Conservation (phyloP, 1,140 invertebrate genomes). For the Drosophila bocki region DNA sequence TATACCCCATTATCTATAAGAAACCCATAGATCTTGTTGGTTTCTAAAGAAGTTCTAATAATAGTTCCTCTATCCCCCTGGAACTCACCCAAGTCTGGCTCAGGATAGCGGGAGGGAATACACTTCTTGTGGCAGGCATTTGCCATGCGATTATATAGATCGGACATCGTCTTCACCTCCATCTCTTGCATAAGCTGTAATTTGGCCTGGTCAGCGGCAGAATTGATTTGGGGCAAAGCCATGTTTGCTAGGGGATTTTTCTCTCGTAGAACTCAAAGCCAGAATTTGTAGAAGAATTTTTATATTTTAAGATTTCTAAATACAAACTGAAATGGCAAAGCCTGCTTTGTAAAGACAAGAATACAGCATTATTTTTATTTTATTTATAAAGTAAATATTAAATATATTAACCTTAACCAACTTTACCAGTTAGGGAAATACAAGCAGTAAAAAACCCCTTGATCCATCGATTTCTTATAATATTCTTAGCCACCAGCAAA, state of each 20-base stretch:
- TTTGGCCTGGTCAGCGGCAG: slow-evolving; percentile 92
- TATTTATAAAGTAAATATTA: neutral
- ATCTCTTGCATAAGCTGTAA: slow-evolving; percentile 96
- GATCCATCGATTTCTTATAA: neutral
- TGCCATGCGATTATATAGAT: slow-evolving; percentile 98
- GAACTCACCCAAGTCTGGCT: slow-evolving; percentile 92
- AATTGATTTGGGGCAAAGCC: slow-evolving; percentile 90
- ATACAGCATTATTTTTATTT: too few species aligned
- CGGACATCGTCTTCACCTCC: slow-evolving; percentile 99
- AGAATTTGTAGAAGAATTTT: neutral
- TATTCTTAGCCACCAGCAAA: neutral
- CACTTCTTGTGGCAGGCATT: slow-evolving; percentile 97
- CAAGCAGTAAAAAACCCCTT: neutral
- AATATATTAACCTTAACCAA: neutral
- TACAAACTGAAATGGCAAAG: neutral
- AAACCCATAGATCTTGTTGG: neutral
- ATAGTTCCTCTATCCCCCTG: neutral
- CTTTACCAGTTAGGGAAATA: neutral
- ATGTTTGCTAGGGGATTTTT: slow-evolving; percentile 23
- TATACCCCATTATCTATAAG: neutral
- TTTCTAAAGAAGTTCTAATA: neutral
- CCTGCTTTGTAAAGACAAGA: neutral
- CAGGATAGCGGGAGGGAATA: slow-evolving; percentile 96
- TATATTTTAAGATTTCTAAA: neutral
- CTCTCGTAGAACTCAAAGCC: neutral